phyloP scores from a whole-genome alignment of 2,888 invertebrate genomes.

The Neria commutata region DNA sequence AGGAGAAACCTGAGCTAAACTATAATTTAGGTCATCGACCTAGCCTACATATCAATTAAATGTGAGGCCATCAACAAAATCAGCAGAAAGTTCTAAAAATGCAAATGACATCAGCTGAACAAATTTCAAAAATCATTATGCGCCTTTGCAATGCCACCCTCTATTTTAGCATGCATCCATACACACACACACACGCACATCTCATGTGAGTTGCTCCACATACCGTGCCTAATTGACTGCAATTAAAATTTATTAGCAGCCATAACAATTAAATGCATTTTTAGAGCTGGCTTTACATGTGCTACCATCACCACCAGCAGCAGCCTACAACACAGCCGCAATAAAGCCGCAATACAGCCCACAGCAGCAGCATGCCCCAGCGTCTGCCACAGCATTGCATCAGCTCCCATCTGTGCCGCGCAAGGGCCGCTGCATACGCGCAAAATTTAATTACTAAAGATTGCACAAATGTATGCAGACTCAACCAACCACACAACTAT shows the following conservation, averaged over 20 bases:
- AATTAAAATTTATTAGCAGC: constrained; percentile 54
- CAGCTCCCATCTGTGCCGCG: not conserved
- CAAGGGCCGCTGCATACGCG: not conserved
- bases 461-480: not conserved
- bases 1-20: too few relatives aligned
- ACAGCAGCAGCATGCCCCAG: not conserved
- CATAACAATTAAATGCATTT: constrained; percentile 48
- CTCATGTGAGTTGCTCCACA: constrained; percentile 13
- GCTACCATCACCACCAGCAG: not conserved
- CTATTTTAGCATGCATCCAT: too few relatives aligned
- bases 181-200: too few relatives aligned
- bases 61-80: too few relatives aligned
- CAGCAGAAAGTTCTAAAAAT: too few relatives aligned
- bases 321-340: too few relatives aligned
- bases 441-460: constrained; percentile 1
- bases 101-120: too few relatives aligned
- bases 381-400: not conserved
- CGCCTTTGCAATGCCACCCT: too few relatives aligned
- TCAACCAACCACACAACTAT: not conserved
- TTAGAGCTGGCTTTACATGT: not conserved
- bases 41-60: too few relatives aligned
- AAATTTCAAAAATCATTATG: too few relatives aligned
- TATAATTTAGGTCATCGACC: too few relatives aligned
- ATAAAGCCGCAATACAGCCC: too few relatives aligned
- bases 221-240: constrained; percentile 49